Base-by-base conservation (phyloP, 2,888 invertebrate species). In the Drosophila lutescens region DNA sequence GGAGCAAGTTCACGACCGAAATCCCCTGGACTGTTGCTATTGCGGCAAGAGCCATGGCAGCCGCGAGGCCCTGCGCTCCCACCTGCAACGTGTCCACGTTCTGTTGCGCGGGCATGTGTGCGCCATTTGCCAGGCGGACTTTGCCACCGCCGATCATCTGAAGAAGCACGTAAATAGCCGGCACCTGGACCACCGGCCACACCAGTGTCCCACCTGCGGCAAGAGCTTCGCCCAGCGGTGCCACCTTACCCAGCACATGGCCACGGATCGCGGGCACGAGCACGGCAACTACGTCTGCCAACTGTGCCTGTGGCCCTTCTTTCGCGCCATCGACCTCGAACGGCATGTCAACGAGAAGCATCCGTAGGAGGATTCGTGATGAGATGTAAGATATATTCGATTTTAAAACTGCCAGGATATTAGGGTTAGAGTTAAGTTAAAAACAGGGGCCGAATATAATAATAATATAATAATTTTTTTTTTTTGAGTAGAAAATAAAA, bases 131-230 rank as follows among this genome's bases (percentile, higher is more conserved):
- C 59, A 68, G 36, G 65, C 76, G n/a, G 83, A 83, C 26, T 83
- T 85, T n/a, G 79, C 83, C 36, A 87, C 88, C 7, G 76, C 82
- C 17, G 83, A 83, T 69, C 83, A 83, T 47, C 54, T 83, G 20
- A 54, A 55, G 13, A 83, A 83, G 55, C 83, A 83, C 30, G 50
- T 49, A 12, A 54, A 74, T 0, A 85, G 83, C 41, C 61, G 41
- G 20, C 83, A 83, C 23, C 34, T 61, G 12, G 53, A 67, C 5
- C 44, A 74, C 17, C 69, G 60, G 4, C 59, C 68, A 0, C 59
- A 77, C 8, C 26, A 70, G 12, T 83, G 83, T 17, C 53, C 63
- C 20, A 67, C 55, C 4, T 83, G 83, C 43, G 82, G 86, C 12
- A 83, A 79, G 8, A 7, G 66, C 5, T 83, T 85, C 49, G 70